Evolutionary conservation across 2,113 vertebrate species (phyloP), one percentile per base, ranked within the genome.

Genomic region (Lophius piscatorius): DNA sequence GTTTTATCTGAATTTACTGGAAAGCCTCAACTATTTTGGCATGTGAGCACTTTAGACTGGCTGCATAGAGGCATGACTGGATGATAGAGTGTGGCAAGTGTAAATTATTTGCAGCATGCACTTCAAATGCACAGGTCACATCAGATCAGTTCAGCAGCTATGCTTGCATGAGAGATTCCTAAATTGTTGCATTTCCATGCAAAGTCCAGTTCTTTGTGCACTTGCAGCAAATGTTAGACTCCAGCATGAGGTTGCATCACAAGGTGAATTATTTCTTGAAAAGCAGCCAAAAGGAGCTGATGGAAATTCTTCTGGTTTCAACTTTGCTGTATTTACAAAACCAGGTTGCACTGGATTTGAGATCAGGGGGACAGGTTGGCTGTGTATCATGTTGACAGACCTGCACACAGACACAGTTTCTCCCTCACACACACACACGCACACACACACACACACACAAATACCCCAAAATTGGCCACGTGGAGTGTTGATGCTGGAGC

Each of bases 1-100:
- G 80, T 81, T 89, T 85, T 87, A 87, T 83, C 78, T 70, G 64
- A 86, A 78, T 88, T 90, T 89, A 89, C 88, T 88, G 87, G 88
- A 90, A 90, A 83, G 76, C 63, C 78, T 85, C 69, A 80, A 62
- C 56, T 83, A 74, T 72, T 31, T 89, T 89, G 87, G 83, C 84
- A 20, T 46, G 51, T 49, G 63, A 28, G 78, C 58, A 20, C 62
- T 54, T 68, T 20, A 23, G 42, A 69, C 74, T 49, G 79, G 41
- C 63, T 76, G 76, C 61, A 24, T 65, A 23, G 38, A 56, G 61
- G 28, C 57, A 20, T 8, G n/a, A 54, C 28, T 61, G 70, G 49
- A 49, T 40, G 63, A 70, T 36, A 40, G 74, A 82, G 74, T 70
- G 75, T 60, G 56, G 68, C 70, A 78, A 80, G 70, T 78, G 84